Percentiles rank a stretch among this genome's conserved stretches.
Conservation (phyloP, 1,140 invertebrate species). For the Macrostomum lignano region DNA sequence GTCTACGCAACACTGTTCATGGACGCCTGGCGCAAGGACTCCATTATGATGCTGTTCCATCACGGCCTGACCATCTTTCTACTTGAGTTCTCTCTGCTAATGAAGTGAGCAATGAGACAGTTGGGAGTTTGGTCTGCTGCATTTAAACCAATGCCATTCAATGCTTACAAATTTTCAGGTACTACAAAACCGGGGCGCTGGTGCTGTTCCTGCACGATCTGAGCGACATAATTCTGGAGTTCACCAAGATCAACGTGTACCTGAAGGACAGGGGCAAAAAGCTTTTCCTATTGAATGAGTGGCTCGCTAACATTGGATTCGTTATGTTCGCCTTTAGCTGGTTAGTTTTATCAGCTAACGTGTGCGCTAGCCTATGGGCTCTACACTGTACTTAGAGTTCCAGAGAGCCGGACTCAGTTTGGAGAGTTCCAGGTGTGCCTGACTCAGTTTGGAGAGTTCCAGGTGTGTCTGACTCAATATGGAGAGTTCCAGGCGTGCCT, state of each 20-base stretch:
- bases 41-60: constrained; percentile 24
- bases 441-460: too few species aligned
- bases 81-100: constrained; percentile 20
- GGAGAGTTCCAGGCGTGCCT: too few species aligned
- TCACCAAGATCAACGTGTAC: constrained; percentile 26
- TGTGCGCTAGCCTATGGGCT: too few species aligned
- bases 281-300: constrained; percentile 12
- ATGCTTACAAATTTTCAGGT: constrained; percentile 12
- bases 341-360: too few species aligned
- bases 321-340: constrained; percentile 20
- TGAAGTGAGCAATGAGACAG: too few species aligned
- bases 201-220: constrained; percentile 27
- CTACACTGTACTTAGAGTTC: too few species aligned
- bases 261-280: constrained; percentile 20
- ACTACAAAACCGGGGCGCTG: constrained; percentile 19
- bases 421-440: too few species aligned
- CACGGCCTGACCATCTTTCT: constrained; percentile 24
- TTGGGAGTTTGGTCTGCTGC: too few species aligned
- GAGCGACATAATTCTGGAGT: constrained; percentile 26
- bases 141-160: constrained; percentile 1
- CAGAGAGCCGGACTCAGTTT: too few species aligned
- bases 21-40: constrained; percentile 25
- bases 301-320: constrained; percentile 20
- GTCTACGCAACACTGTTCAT: constrained; percentile 28
- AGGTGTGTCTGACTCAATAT: too few species aligned